phyloP scores from a whole-genome alignment of 1,140 invertebrate genomes.

The Drosophila busckii region DNA sequence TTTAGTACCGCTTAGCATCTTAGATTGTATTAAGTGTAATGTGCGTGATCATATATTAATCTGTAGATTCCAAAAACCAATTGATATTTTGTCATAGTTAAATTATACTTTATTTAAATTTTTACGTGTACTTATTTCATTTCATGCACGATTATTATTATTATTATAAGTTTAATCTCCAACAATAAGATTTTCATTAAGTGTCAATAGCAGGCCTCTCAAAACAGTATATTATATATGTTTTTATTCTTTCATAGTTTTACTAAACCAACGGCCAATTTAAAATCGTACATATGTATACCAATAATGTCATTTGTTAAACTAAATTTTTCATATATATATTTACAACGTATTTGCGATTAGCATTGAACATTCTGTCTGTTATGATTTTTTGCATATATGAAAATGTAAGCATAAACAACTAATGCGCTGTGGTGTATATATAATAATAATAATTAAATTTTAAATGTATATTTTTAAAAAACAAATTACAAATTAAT shows the following conservation, averaged over 20 bases:
- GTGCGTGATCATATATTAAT: conserved; percentile 23
- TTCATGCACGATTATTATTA: conserved; percentile 72
- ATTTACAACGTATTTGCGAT: conserved; percentile 62
- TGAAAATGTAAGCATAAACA: conserved; percentile 72
- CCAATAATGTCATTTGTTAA: conserved; percentile 53
- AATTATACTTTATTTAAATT: conserved; percentile 70
- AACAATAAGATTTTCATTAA: conserved; percentile 70
- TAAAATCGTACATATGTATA: conserved; percentile 54
- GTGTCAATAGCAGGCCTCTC: conserved; percentile 43
- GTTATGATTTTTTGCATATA: conserved; percentile 55
- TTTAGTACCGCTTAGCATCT: conserved; percentile 12
- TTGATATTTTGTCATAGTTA: conserved; percentile 56
- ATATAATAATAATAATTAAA: conserved; percentile 48
- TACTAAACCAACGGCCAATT: conserved; percentile 41
- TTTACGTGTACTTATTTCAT: conserved; percentile 54
- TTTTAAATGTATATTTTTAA: conserved; percentile 67
- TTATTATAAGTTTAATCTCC: conserved; percentile 70
- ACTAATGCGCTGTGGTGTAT: conserved; percentile 58
- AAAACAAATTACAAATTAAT: conserved; percentile 63
- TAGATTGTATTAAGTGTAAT: conserved; percentile 16
- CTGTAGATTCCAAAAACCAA: conserved; percentile 1
- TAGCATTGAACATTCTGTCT: conserved; percentile 50
- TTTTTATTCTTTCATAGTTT: too few relatives aligned
- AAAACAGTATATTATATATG: conserved; percentile 36
- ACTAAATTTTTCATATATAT: conserved; percentile 49